Evolutionary conservation across 2,888 invertebrate species (phyloP), one percentile per base, ranked within the genome.

Genomic region (Hirtodrosophila cameraria): DNA sequence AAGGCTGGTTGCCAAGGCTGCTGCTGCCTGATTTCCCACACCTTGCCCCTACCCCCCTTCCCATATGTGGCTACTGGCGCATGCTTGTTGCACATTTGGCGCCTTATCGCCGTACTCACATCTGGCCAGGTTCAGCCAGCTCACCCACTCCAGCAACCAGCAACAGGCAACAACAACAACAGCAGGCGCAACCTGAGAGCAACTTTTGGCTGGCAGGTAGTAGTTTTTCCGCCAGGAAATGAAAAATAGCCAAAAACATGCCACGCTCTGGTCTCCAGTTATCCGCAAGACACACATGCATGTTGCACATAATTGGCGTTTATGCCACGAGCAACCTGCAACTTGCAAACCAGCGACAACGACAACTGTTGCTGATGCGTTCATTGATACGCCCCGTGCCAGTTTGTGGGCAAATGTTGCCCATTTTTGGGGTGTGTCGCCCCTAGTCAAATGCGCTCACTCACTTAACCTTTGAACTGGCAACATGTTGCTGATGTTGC

Each of bases 381-480:
- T 66, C 31, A 35, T 58, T 65, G 82, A 78, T 85, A 78, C 78
- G 82, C 82, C 70, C 59, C 64, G 64, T 69, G 46, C 62, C 58
- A 62, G 15, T 63, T 66, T 72, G 74, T 61, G 61, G 61, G 42
- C 70, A 68, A 73, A 72, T 60, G 41, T 65, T 73, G 65, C 54
- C 54, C 53, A 35, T 58, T 71, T 61, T 73, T 67, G 84, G 80
- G 87, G 85, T 87, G 86, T 82, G 80, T 65, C 76, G 75, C 85
- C 78, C 43, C 48, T 59, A 67, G 86, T 76, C 83, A 83, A 81
- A 83, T 79, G 67, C 66, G 86, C 86, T 84, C 86, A 82, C 81
- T 82, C 81, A 83, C 84, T 82, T 82, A 82, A 82, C 86, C 81
- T 83, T 82, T 82, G 86, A 84, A 86, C 86, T 77, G 71, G 53